phyloP scores from a whole-genome alignment of 2,113 vertebrate genomes.

The Oryzias melastigma region DNA sequence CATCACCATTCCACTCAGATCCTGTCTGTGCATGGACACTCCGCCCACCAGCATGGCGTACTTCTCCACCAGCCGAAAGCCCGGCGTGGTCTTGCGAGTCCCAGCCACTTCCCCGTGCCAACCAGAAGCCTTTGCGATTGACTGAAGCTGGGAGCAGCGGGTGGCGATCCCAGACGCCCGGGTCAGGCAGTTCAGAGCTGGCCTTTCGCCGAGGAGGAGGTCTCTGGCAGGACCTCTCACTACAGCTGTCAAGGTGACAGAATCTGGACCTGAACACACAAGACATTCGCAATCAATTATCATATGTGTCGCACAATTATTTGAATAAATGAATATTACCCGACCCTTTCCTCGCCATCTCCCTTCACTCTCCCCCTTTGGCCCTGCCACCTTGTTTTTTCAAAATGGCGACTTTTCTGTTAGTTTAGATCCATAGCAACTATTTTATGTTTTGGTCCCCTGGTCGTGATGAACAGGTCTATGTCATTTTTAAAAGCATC shows the following conservation, averaged over 20 bases:
- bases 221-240: conserved; percentile 77
- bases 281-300: too few relatives aligned
- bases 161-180: conserved; percentile 83
- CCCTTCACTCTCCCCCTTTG: too few relatives aligned
- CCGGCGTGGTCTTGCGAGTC: conserved; percentile 86
- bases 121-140: conserved; percentile 27
- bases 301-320: too few relatives aligned
- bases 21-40: conserved; percentile 78
- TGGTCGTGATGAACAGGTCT: too few relatives aligned
- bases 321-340: too few relatives aligned
- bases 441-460: too few relatives aligned
- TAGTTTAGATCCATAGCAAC: too few relatives aligned
- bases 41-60: conserved; percentile 83
- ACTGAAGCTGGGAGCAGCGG: conserved; percentile 58
- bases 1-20: conserved; percentile 84
- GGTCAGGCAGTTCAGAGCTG: conserved; percentile 82
- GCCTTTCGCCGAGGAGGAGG: conserved; percentile 82
- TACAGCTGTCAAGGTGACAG: conserved; percentile 74
- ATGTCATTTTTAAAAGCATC: too few relatives aligned
- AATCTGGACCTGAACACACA: conserved; percentile 47
- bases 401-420: too few relatives aligned
- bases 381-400: too few relatives aligned
- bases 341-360: too few relatives aligned
- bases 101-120: conserved; percentile 82
- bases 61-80: conserved; percentile 86